A percentile compares a stretch with the other conserved stretches of the same genome.
Evolutionary conservation across 2,888 invertebrate genomes (phyloP).

Genomic region (Hemicrepidius hirtus): DNA sequence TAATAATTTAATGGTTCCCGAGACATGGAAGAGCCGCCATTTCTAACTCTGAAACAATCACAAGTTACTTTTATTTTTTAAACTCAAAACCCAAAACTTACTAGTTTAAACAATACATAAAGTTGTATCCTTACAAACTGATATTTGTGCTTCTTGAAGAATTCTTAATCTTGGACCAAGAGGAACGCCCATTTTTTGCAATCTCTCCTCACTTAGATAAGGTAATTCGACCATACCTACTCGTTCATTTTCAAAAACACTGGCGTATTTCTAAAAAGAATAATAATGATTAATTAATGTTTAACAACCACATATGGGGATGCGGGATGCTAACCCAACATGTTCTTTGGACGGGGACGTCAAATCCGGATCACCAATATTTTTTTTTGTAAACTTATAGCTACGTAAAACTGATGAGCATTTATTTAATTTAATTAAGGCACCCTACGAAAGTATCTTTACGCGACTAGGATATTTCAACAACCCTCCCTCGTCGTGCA

Average conservation of each 20-base stretch:
- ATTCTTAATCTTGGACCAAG: slow-evolving; percentile 91
- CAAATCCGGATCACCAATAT: too few species aligned
- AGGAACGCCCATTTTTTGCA: slow-evolving; percentile 92
- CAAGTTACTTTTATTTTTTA: background rate
- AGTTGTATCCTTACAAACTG: slow-evolving; percentile 78
- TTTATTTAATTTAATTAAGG: too few species aligned
- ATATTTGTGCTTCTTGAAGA: slow-evolving; percentile 87
- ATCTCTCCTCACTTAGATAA: slow-evolving; percentile 90
- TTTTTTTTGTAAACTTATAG: too few species aligned
- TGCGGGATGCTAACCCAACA: too few species aligned
- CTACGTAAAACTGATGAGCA: too few species aligned
- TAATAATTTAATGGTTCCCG: slow-evolving; percentile 32
- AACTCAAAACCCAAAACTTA: background rate
- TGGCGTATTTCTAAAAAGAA: slow-evolving; percentile 88
- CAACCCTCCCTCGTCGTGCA: too few species aligned
- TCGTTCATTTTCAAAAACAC: slow-evolving; percentile 87
- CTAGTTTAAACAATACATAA: slow-evolving; percentile 76
- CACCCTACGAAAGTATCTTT: too few species aligned
- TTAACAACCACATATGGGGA: too few species aligned
- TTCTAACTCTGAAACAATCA: slow-evolving; percentile 34
- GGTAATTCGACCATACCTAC: slow-evolving; percentile 94
- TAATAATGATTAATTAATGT: too few species aligned
- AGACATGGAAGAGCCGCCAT: slow-evolving; percentile 49
- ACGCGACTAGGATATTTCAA: too few species aligned
- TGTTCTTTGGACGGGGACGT: too few species aligned